Base-by-base conservation (phyloP, 2,113 vertebrate genomes). In the Pampusana beccarii region DNA sequence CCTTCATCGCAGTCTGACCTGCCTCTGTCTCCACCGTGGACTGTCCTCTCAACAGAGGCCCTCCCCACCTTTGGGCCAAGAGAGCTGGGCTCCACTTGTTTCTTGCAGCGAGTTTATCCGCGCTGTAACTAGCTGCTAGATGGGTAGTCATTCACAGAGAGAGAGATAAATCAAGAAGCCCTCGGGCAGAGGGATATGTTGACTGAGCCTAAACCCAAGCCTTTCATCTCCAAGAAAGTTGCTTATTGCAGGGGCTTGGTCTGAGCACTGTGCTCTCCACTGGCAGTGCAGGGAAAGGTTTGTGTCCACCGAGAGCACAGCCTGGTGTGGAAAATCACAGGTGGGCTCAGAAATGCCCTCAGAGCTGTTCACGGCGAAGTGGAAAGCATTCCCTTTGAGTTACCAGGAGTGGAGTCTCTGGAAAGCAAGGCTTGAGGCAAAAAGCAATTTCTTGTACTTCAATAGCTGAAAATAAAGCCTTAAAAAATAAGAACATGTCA, bases 401-500 rank as follows among this genome's bases (percentile, higher is more conserved):
- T 80, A 62, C 75, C 2, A 9, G 50, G 50, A 67, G 9, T 12
- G 17, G 67, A 94, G 26, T 85, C 62, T 94, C 74, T 88, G 51
- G 40, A 88, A 95, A 93, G 17, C 50, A 85, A 77, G 58, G 66
- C 95, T 95, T 54, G 50, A 90, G 87, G 93, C 83, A 69, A 90
- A 90, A 92, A 92, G 69, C 85, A 96, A 91, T 93, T 88, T 95
- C 90, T 96, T 80, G 66, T 88, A 58, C 62, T 92, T 95, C 88
- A 87, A 42, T 57, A 92, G 79, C 62, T 77, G 85, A 94, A 95
- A 92, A 93, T 94, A 93, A 90, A 95, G 71, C 92, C 83, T 91
- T 86, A 80, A 93, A 95, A 96, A 95, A 93, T 80, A 80, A 77
- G 92, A 91, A 95, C 87, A 96, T 91, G 92, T 92, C 90, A 95